A percentile compares a stretch with the other conserved stretches of the same genome.
These are phyloP conservation scores for Esox masquinongy DNA, from an alignment of 2,797 vertebrate genomes.

Conservation along the genomic window DNA sequence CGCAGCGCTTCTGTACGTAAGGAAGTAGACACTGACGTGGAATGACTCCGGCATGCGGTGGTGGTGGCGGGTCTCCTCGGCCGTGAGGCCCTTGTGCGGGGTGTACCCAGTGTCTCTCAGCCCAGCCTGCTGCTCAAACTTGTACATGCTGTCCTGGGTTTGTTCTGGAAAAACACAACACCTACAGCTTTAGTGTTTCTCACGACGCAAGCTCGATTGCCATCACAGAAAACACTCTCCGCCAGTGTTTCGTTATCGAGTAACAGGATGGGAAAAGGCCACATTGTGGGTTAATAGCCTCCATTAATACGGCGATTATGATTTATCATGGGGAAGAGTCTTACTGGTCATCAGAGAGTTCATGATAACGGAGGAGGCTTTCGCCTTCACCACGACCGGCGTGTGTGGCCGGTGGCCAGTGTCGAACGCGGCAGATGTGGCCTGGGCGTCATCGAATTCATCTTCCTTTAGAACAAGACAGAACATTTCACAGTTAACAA, in stretches of 20 bases:
- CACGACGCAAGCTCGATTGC: too few relatives aligned
- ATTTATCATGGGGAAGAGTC: conserved; percentile 32
- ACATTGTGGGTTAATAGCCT: background rate
- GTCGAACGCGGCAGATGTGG: conserved; percentile 21
- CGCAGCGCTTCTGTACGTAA: background rate
- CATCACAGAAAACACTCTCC: too few relatives aligned
- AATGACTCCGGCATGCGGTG: conserved; percentile 88
- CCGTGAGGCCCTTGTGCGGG: conserved; percentile 93
- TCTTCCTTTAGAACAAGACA: conserved; percentile 60
- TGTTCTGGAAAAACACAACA: conserved; percentile 76
- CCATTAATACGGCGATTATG: background rate
- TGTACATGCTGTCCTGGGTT: conserved; percentile 92
- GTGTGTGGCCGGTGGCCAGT: conserved; percentile 28
- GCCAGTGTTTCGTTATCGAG: background rate
- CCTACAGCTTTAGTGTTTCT: too few relatives aligned
- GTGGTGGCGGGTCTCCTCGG: conserved; percentile 89
- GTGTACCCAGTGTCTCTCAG: conserved; percentile 90
- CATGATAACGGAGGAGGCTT: conserved; percentile 83
- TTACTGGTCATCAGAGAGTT: conserved; percentile 93
- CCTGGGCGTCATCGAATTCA: conserved; percentile 27
- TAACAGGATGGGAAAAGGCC: background rate
- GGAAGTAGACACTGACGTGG: conserved; percentile 76
- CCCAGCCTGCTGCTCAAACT: conserved; percentile 91
- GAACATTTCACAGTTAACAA: background rate
- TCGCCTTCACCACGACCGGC: conserved; percentile 66